A percentile compares a stretch with the other conserved stretches of the same genome.
Evolutionary conservation across 1,140 invertebrate species (phyloP).

Genomic region (Glossosoma conforme): DNA sequence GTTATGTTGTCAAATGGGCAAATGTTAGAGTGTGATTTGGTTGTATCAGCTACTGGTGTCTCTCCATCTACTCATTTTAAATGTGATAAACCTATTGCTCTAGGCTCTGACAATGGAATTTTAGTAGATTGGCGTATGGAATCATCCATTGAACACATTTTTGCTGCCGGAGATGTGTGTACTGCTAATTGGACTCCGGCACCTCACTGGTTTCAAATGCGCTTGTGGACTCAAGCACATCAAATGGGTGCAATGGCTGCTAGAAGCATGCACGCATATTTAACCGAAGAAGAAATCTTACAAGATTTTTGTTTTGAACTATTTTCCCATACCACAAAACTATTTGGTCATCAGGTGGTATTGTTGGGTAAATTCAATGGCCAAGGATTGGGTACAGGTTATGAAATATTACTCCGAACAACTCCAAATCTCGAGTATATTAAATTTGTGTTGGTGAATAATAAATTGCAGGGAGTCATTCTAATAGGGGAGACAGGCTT

Average conservation of each 20-base stretch:
- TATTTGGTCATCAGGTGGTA: conserved; percentile 94
- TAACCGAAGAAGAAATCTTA: conserved; percentile 59
- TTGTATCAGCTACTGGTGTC: conserved; percentile 95
- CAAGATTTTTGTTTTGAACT: conserved; percentile 96
- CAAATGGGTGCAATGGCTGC: conserved; percentile 96
- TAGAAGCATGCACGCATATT: conserved; percentile 75
- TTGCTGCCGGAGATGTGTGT: conserved; percentile 94
- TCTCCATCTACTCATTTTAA: conserved; percentile 60
- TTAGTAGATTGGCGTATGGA: conserved; percentile 82
- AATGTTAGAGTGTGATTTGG: conserved; percentile 79
- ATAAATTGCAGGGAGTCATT: conserved; percentile 85
- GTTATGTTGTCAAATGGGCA: conserved; percentile 72
- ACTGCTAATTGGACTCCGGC: conserved; percentile 70
- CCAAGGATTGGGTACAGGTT: conserved; percentile 76
- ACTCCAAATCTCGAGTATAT: conserved; percentile 83
- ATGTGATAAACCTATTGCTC: conserved; percentile 52
- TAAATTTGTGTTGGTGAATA: conserved; percentile 84
- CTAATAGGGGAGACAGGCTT: conserved; percentile 95
- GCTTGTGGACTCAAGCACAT: conserved; percentile 95
- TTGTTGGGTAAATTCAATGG: conserved; percentile 92
- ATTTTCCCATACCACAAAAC: conserved; percentile 92
- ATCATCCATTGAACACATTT: conserved; percentile 75
- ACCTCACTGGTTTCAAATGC: conserved; percentile 93
- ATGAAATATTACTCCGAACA: conserved; percentile 83
- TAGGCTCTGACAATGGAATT: conserved; percentile 69